Evolutionary conservation across 2,113 vertebrate species (phyloP), one percentile per base, ranked within the genome.

Genomic region (Entelurus aequoreus): DNA sequence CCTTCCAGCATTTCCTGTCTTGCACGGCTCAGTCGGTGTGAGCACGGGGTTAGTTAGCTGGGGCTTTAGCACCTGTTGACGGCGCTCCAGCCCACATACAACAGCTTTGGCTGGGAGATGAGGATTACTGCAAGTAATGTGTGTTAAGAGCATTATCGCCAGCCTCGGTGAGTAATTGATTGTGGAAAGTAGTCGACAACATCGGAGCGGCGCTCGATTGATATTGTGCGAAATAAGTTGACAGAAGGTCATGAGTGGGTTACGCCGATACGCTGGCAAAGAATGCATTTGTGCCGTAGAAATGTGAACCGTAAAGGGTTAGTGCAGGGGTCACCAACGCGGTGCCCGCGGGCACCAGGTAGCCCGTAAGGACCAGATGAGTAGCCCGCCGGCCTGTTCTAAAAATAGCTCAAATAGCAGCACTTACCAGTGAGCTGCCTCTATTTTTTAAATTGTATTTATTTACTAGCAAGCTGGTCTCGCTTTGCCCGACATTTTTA

Each of bases 1-100:
- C 78, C 80, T 80, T 73, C 66, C 71, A 71, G 80, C 80, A 68
- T 80, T 86, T 87, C 84, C 86, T 86, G 80, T 86, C 75, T 85
- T 77, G 63, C 12, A 36, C 57, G 68, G 84, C 79, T 81, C 74
- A 78, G 79, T 62, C 61, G 19, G 83, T 46, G 79, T 87, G 82
- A 82, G 78, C 63, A 15, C 75, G 42, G 28, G 19, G 19, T 19
- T 19, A 19, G 77, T 83, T 80, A 80, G 82, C 71, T n/a, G 63
- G 73, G 78, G 86, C 76, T 83, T 86, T 77, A 83, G 78, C 84
- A 86, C 86, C 84, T 88, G 86, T 79, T 86, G 84, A 84, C 83
- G 72, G 71, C 62, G 59, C 79, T 59, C 13, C 68, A 57, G 68
- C 58, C 62, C 80, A 77, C 65, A 67, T 77, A 81, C 78, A 81